These are phyloP conservation scores for Empis stercorea DNA, from an alignment of 2,888 invertebrate genomes.

Conservation along the genomic window DNA sequence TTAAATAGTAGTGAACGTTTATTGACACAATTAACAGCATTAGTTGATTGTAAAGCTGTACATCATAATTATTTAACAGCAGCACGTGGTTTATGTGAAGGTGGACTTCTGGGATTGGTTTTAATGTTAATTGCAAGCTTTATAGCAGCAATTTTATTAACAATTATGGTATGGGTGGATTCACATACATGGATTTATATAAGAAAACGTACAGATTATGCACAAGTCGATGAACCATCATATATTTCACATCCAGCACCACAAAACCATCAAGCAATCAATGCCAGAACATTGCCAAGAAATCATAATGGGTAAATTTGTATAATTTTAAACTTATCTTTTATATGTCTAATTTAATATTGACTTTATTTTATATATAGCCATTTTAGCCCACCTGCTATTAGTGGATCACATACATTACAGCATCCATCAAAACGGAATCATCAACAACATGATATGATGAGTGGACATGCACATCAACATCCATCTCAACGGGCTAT, in stretches of 20 bases:
- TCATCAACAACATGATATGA: conserved; percentile 37
- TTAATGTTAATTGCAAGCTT: conserved; percentile 79
- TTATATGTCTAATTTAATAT: background rate
- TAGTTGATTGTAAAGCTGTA: conserved; percentile 72
- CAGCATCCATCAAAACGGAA: conserved; percentile 36
- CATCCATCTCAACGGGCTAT: conserved; percentile 33
- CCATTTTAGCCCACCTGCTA: conserved; percentile 36
- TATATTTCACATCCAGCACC: conserved; percentile 36
- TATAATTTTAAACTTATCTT: background rate
- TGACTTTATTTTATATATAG: conserved; percentile 18
- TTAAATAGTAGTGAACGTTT: conserved; percentile 64
- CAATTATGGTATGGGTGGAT: conserved; percentile 85
- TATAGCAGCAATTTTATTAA: conserved; percentile 77
- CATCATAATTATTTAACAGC: conserved; percentile 72
- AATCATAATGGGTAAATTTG: conserved; percentile 35
- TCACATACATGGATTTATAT: conserved; percentile 97
- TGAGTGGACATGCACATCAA: conserved; percentile 39
- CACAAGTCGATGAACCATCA: conserved; percentile 72
- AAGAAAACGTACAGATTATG: conserved; percentile 69
- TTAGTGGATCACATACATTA: conserved; percentile 36
- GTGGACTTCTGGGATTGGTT: conserved; percentile 67
- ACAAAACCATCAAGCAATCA: conserved; percentile 40
- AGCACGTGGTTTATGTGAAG: conserved; percentile 69
- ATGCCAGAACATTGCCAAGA: conserved; percentile 38
- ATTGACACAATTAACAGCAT: conserved; percentile 50